phyloP scores from a whole-genome alignment of 2,113 vertebrate species.

The Microcebus ravelobensis region DNA sequence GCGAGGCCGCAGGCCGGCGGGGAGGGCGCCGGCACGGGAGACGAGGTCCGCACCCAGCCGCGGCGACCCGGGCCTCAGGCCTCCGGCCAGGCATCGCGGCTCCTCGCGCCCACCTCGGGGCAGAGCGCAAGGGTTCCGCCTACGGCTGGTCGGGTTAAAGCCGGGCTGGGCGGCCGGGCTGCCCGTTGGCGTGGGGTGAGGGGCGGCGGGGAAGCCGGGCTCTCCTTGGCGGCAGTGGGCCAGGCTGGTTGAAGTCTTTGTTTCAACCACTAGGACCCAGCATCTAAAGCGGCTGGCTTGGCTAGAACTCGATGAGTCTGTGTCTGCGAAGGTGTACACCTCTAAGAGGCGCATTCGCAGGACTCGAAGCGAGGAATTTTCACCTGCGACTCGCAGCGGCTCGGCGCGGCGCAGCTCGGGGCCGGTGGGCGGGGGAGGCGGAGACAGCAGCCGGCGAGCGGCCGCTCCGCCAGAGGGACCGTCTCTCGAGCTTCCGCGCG shows the following conservation, averaged over 20 bases:
- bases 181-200: not conserved
- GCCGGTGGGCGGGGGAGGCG: too few relatives aligned
- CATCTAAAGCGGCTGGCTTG: not conserved
- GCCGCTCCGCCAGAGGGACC: not conserved
- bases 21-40: rapidly evolving
- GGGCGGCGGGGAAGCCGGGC: not conserved
- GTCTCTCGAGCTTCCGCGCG: not conserved
- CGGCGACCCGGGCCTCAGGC: not conserved
- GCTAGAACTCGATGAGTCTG: not conserved
- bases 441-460: not conserved
- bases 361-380: not conserved
- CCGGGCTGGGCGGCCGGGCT: not conserved
- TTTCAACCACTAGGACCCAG: not conserved
- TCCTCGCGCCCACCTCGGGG: not conserved
- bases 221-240: not conserved
- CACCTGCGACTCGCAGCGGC: not conserved
- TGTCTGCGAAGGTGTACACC: not conserved
- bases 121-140: not conserved
- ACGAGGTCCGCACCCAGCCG: not conserved
- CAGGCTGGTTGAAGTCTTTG: not conserved
- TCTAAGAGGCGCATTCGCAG: not conserved
- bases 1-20: not conserved
- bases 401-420: not conserved
- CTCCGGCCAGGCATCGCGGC: conserved; percentile 80
- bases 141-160: not conserved